These are phyloP conservation scores for Microplitis manilae DNA, from an alignment of 2,888 invertebrate species.

Conservation along the genomic window DNA sequence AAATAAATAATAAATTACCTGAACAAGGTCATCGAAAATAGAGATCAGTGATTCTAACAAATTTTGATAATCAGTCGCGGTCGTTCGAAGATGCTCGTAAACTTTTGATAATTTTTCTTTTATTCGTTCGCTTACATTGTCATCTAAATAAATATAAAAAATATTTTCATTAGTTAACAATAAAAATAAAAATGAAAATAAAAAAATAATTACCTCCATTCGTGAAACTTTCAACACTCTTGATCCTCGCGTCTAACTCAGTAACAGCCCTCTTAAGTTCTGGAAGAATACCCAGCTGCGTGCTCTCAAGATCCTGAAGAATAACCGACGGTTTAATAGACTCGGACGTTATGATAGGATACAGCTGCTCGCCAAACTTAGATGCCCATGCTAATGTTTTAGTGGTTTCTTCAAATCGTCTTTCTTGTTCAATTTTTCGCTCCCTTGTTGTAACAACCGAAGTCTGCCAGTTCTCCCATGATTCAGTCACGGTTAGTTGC, in stretches of 20 bases:
- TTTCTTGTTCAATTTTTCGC: slow-evolving; percentile 72
- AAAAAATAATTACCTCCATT: slow-evolving; percentile 73
- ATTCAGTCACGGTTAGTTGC: slow-evolving; percentile 78
- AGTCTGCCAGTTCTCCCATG: slow-evolving; percentile 82
- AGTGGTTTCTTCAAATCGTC: slow-evolving; percentile 69
- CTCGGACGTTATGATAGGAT: slow-evolving; percentile 81
- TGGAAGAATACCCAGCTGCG: slow-evolving; percentile 74
- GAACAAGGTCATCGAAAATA: slow-evolving; percentile 79
- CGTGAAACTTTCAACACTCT: slow-evolving; percentile 78
- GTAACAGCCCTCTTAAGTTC: slow-evolving; percentile 78
- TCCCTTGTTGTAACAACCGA: slow-evolving; percentile 74
- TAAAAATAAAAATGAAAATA: slow-evolving; percentile 2
- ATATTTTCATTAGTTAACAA: background rate
- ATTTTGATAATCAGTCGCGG: slow-evolving; percentile 81
- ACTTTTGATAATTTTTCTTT: slow-evolving; percentile 79
- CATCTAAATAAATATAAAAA: slow-evolving; percentile 60
- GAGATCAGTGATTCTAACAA: slow-evolving; percentile 80
- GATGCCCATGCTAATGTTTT: slow-evolving; percentile 80
- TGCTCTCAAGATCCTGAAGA: slow-evolving; percentile 75
- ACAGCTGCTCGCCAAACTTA: slow-evolving; percentile 81
- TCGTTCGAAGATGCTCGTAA: slow-evolving; percentile 78
- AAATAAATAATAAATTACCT: slow-evolving; percentile 68
- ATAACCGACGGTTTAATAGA: slow-evolving; percentile 76
- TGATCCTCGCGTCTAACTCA: slow-evolving; percentile 80
- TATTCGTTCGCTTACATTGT: slow-evolving; percentile 76